A percentile compares a stretch with the other conserved stretches of the same genome.
Conservation (phyloP, 2,888 invertebrate species). For the Idaea dimidiata region DNA sequence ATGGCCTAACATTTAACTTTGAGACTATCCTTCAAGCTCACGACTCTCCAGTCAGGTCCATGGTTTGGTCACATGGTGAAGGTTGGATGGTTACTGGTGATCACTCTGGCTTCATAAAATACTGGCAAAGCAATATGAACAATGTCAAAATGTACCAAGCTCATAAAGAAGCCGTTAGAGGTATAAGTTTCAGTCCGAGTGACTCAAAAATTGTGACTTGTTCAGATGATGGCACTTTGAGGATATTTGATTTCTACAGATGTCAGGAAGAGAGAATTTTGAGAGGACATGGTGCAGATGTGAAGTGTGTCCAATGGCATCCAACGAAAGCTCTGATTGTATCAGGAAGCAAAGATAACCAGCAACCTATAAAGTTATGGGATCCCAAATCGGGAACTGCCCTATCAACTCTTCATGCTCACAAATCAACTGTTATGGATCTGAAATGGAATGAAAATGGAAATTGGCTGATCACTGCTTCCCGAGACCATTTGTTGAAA, state of each 20-base stretch:
- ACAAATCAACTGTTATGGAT: conserved; percentile 99
- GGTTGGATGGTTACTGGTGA: conserved; percentile 99
- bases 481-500: conserved; percentile 97
- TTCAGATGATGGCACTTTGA: conserved; percentile 99
- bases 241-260: conserved; percentile 99
- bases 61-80: conserved; percentile 99
- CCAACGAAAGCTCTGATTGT: conserved; percentile 98
- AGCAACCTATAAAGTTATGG: conserved; percentile 99
- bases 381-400: conserved; percentile 98
- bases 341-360: conserved; percentile 99
- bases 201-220: conserved; percentile 99
- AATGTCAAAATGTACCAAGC: conserved; percentile 99
- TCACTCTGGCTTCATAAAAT: conserved; percentile 99
- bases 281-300: conserved; percentile 98
- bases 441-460: conserved; percentile 99
- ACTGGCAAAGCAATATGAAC: conserved; percentile 99
- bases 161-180: conserved; percentile 99
- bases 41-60: conserved; percentile 98
- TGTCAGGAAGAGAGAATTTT: conserved; percentile 97
- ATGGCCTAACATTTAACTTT: conserved; percentile 99
- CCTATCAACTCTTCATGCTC: conserved; percentile 98
- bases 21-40: conserved; percentile 99
- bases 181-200: conserved; percentile 99
- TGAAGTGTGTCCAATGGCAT: conserved; percentile 99
- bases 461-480: conserved; percentile 99